Evolutionary conservation across 1,140 invertebrate genomes (phyloP), one percentile per base, ranked within the genome.

Genomic region (Tribolium madens): DNA sequence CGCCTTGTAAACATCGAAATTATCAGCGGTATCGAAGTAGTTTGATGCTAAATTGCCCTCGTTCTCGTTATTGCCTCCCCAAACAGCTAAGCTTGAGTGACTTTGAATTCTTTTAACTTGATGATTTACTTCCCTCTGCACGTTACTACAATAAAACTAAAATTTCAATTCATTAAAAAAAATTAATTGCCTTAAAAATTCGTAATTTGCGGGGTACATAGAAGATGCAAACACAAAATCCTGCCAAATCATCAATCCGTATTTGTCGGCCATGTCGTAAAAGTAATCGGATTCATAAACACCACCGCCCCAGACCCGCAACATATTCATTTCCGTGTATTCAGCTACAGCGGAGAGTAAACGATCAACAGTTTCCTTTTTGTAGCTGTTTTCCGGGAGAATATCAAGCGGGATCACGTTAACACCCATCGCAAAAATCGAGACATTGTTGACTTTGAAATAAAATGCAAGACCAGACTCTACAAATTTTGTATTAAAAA

Each of bases 31-130:
- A 13, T 64, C 36, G 26, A 33, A 64, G 12, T 96, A 97, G 84
- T 96, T 93, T 46, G 91, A 91, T 46, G 91, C 88, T 0, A 99
- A 86, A 0, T 95, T 97, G 18, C 91, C 93, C 89, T 99, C 98
- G 85, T 99, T 99, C 87, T 99, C 98, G 86, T 99, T 99, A 85
- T 99, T 99, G 2, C 95, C 97, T 7, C 96, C 94, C 93, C 96
- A 96, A 0, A 98, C 79, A 0, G 95, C 92, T 52, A 99, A 91
- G 70, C 94, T 96, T 0, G 97, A 90, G 87, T 99, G 97, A 85
- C 95, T 90, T 78, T 96, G 94, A 3, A 99, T 87, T 73, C 97
- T 89, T 74, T 90, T 87, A 0, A 97, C 90, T 86, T 98, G 97
- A 82, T 97, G 93, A 15, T 86, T 86, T 3, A 98, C 88, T 90